A percentile compares a stretch with the other conserved stretches of the same genome.
phyloP scores from a whole-genome alignment of 2,797 vertebrate genomes.

The Manis crassicaudata region DNA sequence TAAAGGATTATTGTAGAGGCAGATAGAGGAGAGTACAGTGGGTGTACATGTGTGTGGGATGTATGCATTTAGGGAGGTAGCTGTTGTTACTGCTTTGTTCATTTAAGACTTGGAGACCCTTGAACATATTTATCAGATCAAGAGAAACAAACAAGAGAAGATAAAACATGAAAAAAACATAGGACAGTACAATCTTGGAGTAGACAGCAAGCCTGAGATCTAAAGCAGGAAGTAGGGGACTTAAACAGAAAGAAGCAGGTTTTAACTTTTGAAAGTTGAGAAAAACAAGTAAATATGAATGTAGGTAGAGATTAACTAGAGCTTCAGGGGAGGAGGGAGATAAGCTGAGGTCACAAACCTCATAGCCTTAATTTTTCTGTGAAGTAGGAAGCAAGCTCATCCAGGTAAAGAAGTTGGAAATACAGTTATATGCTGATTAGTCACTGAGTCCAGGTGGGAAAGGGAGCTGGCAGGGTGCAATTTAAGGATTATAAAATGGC shows the following conservation, averaged over 20 bases:
- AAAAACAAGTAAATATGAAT: not conserved
- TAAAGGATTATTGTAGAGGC: not conserved
- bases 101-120: not conserved
- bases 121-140: not conserved
- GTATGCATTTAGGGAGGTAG: rapidly evolving
- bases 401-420: not conserved
- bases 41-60: not conserved
- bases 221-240: not conserved
- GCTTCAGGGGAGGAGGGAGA: rapidly evolving
- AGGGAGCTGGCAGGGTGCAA: not conserved
- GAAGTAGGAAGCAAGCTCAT: not conserved
- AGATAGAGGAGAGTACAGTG: not conserved
- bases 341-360: not conserved
- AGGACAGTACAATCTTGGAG: not conserved
- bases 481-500: not conserved
- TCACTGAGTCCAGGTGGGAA: not conserved
- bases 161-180: not conserved
- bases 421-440: not conserved
- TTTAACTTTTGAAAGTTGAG: not conserved
- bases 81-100: not conserved
- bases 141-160: not conserved
- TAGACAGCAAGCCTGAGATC: not conserved
- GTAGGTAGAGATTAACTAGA: not conserved
- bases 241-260: not conserved
- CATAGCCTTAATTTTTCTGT: not conserved